Percentiles rank a stretch among this genome's conserved stretches.
These are phyloP conservation scores for Exaiptasia diaphana DNA, from an alignment of 64 coral and sea anemone genomes.

Conservation along the genomic window DNA sequence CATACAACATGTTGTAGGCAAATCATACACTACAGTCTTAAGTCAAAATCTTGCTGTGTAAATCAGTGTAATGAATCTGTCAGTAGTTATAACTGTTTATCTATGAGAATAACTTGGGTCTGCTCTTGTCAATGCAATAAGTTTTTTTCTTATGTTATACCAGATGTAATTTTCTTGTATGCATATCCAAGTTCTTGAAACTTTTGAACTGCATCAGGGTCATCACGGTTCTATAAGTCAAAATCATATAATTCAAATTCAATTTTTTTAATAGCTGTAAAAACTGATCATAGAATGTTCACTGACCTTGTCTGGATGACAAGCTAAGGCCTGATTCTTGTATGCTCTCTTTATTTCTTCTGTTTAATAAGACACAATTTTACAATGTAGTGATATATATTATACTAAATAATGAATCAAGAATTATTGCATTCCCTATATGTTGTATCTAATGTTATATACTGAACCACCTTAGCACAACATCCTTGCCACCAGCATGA, in stretches of 20 bases:
- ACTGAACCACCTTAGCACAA: too few relatives aligned
- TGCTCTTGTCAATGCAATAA: too few relatives aligned
- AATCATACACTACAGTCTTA: too few relatives aligned
- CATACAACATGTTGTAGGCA: too few relatives aligned
- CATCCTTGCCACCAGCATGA: too few relatives aligned
- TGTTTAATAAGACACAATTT: not conserved
- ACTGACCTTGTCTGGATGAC: slow-evolving; percentile 22
- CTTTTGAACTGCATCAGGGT: not conserved
- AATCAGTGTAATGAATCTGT: too few relatives aligned
- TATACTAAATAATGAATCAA: not conserved
- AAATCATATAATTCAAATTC: not conserved
- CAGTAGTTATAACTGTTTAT: too few relatives aligned
- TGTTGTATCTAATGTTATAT: not conserved
- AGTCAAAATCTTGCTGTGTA: too few relatives aligned
- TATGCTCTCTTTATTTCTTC: slow-evolving; percentile 9
- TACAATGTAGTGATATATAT: not conserved
- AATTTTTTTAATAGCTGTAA: not conserved
- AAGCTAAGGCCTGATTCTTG: not conserved
- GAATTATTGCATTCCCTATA: not conserved
- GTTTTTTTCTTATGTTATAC: not conserved
- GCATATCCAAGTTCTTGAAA: slow-evolving; percentile 22
- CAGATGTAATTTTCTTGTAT: not conserved
- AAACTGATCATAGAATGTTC: not conserved
- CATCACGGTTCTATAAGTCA: not conserved
- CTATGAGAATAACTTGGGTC: too few relatives aligned